phyloP scores from a whole-genome alignment of 2,113 vertebrate species.

The Nibea coibor region DNA sequence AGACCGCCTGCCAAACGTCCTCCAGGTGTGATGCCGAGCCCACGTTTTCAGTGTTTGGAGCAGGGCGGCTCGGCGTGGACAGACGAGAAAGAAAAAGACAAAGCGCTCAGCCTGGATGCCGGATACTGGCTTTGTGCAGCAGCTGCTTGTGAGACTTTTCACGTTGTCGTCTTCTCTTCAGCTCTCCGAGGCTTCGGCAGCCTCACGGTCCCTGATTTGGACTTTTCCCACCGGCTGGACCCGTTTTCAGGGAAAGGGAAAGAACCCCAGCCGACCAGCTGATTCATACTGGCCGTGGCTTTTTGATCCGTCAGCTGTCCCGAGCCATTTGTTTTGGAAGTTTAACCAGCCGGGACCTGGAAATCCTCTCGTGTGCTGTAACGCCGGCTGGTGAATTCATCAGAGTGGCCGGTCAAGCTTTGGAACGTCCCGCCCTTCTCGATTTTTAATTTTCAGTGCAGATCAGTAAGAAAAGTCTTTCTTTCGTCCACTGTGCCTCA shows the following conservation, averaged over 20 bases:
- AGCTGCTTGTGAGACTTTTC: slow-evolving; percentile 47
- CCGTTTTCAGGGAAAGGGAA: slow-evolving; percentile 4
- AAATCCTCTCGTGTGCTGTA: slow-evolving; percentile 14
- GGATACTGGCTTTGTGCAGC: slow-evolving; percentile 37
- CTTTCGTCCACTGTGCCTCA: slow-evolving; percentile 78
- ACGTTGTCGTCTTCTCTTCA: slow-evolving; percentile 34
- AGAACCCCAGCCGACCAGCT: slow-evolving; percentile 4
- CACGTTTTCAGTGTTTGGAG: neutral
- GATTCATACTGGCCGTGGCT: neutral
- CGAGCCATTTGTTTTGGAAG: neutral
- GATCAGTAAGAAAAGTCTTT: slow-evolving; percentile 81
- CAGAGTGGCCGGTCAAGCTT: slow-evolving; percentile 40
- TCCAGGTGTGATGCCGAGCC: no score
- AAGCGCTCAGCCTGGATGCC: slow-evolving; percentile 1
- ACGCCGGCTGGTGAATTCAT: slow-evolving; percentile 30
- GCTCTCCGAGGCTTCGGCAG: slow-evolving; percentile 38
- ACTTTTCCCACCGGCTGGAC: slow-evolving; percentile 13
- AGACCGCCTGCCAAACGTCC: neutral
- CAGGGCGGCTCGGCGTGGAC: slow-evolving; percentile 8
- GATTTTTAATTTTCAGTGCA: slow-evolving; percentile 81
- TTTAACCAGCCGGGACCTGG: neutral
- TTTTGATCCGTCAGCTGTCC: neutral
- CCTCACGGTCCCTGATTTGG: slow-evolving; percentile 49
- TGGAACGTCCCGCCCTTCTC: slow-evolving; percentile 12
- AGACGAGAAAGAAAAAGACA: slow-evolving; percentile 4